Percentiles rank a stretch among this genome's conserved stretches.
These are phyloP conservation scores for Catostomus latipinnis DNA, from an alignment of 2,797 vertebrate species.

Conservation along the genomic window DNA sequence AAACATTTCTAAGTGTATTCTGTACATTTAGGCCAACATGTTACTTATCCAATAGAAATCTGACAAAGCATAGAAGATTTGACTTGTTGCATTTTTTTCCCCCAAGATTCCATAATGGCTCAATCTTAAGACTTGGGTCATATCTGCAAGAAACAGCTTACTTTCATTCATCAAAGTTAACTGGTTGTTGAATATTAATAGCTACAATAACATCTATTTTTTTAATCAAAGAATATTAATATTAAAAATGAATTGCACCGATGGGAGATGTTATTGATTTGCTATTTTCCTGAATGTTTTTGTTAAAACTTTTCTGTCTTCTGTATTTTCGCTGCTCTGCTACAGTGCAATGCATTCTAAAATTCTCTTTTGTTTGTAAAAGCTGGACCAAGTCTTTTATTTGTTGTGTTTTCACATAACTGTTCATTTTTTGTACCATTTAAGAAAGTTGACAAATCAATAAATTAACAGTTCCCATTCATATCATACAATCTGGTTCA, in stretches of 20 bases:
- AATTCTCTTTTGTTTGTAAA: slow-evolving; percentile 67
- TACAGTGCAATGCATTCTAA: slow-evolving; percentile 48
- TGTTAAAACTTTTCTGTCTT: slow-evolving; percentile 61
- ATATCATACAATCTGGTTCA: slow-evolving; percentile 52
- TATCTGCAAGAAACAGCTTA: no score
- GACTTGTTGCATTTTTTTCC: no score
- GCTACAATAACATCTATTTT: neutral
- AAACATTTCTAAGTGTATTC: no score
- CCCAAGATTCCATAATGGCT: no score
- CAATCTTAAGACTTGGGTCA: no score
- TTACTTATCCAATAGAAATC: no score
- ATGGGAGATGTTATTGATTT: slow-evolving; percentile 48
- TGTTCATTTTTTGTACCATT: slow-evolving; percentile 68
- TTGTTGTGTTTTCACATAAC: slow-evolving; percentile 72
- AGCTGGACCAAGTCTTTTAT: slow-evolving; percentile 81
- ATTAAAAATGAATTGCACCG: slow-evolving; percentile 44
- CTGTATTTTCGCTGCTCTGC: slow-evolving; percentile 59
- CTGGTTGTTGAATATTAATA: neutral
- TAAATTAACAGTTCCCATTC: slow-evolving; percentile 56
- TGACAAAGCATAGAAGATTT: no score
- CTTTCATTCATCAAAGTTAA: neutral
- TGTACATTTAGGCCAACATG: no score
- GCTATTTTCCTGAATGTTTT: slow-evolving; percentile 34
- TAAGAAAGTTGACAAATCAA: no score
- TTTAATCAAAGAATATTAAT: neutral